These are phyloP conservation scores for Minunthozetes semirufus DNA, from an alignment of 2,888 invertebrate species.

Conservation along the genomic window DNA sequence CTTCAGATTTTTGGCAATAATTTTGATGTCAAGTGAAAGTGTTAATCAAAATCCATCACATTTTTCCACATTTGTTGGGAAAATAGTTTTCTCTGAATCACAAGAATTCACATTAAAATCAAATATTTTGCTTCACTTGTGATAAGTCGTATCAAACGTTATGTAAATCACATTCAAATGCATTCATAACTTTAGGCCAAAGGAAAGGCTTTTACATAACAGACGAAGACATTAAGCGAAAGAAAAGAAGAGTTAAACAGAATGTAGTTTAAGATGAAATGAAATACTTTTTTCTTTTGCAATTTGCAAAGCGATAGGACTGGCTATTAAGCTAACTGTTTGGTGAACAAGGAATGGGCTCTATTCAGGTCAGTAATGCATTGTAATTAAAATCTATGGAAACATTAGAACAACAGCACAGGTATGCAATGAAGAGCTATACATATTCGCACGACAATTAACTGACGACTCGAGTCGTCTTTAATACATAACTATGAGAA, in stretches of 20 bases:
- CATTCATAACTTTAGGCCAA: not conserved
- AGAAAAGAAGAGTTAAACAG: conserved; percentile 6
- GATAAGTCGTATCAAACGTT: too few relatives aligned
- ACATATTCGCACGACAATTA: conserved; percentile 31
- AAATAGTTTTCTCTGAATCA: not conserved
- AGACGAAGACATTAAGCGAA: not conserved
- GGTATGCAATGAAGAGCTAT: conserved; percentile 13
- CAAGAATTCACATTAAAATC: not conserved
- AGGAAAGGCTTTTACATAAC: not conserved
- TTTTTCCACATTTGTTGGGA: not conserved
- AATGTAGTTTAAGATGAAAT: not conserved
- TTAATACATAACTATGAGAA: not conserved
- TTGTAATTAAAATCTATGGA: conserved; percentile 15
- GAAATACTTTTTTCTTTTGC: not conserved
- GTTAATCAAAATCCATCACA: not conserved
- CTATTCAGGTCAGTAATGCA: conserved; percentile 29
- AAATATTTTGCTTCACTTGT: not conserved
- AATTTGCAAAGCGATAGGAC: not conserved
- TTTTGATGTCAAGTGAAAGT: not conserved
- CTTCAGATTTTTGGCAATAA: not conserved
- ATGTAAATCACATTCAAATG: not conserved
- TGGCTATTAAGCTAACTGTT: not conserved
- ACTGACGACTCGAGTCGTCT: not conserved
- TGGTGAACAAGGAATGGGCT: conserved; percentile 17
- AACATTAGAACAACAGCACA: not conserved